Evolutionary conservation across 2,797 vertebrate genomes (phyloP), one percentile per base, ranked within the genome.

Genomic region (Coregonus sp.): DNA sequence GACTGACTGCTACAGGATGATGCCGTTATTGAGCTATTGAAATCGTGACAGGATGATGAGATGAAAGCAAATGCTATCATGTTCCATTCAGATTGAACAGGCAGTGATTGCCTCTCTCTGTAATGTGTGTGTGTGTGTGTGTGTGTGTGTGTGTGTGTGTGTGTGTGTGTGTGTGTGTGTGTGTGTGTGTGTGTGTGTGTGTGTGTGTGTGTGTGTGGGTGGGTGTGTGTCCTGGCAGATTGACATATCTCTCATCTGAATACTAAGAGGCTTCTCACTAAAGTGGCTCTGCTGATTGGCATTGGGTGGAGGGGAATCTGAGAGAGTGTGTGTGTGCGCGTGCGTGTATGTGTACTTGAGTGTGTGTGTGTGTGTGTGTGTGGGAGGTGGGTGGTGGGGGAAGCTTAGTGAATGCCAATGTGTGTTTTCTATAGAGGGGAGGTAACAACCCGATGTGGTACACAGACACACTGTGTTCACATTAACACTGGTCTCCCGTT

Each of bases 261-360:
- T 93, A 89, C 86, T 86, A 91, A 94, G 85, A 75, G 37, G 52
- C 70, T 75, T 82, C 82, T 54, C 74, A 92, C 81, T 84, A 81
- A 87, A 88, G 86, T 73, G 79, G 81, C 82, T 67, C 74, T 80
- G 81, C 75, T 83, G 83, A 92, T 94, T 93, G 92, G 86, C 89
- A 91, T 91, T 86, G 78, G 86, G 86, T 71, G 74, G 70, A 63
- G 5, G 67, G 86, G 80, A 85, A 18, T 54, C 86, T 76, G 78
- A 85, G 40, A 47, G 40, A 47, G 83, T 5, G 31, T 20, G 50
- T 40, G 65, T 83, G 80, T 76, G 2, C 78, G 80, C 77, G 83
- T 33, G 31, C 15, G 9, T 2, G 40, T 11, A 82, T 89, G 84
- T 76, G 80, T 72, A 82, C 16, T 52, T 1, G 70, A 65, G 61